Evolutionary conservation across 2,888 invertebrate species (phyloP).

Genomic region (Drosophila mulleri): DNA sequence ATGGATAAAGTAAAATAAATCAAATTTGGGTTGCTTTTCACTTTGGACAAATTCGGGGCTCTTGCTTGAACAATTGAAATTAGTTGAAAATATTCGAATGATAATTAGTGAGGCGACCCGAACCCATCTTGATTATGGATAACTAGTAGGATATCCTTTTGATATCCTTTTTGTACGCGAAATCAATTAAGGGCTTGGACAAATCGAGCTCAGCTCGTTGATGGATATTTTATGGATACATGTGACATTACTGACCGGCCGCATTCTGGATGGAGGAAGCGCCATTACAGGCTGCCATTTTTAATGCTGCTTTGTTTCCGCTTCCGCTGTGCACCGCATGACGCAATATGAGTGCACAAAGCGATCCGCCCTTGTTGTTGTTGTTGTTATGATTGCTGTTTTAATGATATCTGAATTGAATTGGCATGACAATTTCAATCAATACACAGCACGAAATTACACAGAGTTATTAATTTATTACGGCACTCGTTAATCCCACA

Average conservation of each 20-base stretch:
- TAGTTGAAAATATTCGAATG: constrained; percentile 45
- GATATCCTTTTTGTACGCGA: constrained; percentile 16
- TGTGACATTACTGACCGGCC: constrained; percentile 40
- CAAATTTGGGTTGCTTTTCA: background rate
- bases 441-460: constrained; percentile 51
- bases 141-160: constrained; percentile 4
- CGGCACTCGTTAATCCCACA: constrained; percentile 15
- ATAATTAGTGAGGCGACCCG: constrained; percentile 45
- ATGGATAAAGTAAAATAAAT: constrained; percentile 16
- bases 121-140: constrained; percentile 13
- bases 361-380: constrained; percentile 14
- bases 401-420: constrained; percentile 48
- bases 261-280: background rate
- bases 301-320: constrained; percentile 71
- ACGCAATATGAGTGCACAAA: constrained; percentile 49
- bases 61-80: constrained; percentile 46
- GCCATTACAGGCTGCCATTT: constrained; percentile 51
- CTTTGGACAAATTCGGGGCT: background rate
- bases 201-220: constrained; percentile 16
- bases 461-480: constrained; percentile 50
- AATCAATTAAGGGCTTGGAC: constrained; percentile 37
- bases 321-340: constrained; percentile 65
- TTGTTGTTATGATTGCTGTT: constrained; percentile 15
- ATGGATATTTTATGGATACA: constrained; percentile 55
- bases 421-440: constrained; percentile 40